Evolutionary conservation across 2,113 vertebrate genomes (phyloP).

Genomic region (Aptenodytes forsteri): DNA sequence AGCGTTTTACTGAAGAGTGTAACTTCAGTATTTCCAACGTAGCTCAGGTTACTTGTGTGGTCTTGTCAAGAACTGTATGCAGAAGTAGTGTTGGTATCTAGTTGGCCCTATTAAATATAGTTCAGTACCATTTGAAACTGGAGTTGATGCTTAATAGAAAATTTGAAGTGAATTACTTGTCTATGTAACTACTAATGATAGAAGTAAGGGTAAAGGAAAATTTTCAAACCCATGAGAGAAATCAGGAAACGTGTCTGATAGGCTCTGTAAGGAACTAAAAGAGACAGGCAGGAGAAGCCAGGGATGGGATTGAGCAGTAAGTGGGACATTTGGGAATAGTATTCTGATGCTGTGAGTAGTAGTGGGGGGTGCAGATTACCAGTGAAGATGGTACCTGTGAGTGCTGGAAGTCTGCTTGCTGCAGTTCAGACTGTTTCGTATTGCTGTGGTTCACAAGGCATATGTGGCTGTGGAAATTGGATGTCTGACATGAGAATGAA

Average conservation of each 20-base stretch:
- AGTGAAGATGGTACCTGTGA: neutral
- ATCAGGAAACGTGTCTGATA: fast-evolving
- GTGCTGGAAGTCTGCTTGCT: neutral
- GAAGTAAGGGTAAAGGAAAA: neutral
- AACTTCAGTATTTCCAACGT: neutral
- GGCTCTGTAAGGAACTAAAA: neutral
- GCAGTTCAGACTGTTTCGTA: neutral
- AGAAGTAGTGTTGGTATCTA: neutral
- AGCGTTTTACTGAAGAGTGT: neutral
- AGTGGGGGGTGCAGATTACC: too few relatives aligned
- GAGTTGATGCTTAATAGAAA: neutral
- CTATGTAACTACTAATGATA: neutral
- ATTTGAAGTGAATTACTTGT: neutral
- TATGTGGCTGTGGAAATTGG: neutral
- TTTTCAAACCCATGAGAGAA: neutral
- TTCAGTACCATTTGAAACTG: neutral
- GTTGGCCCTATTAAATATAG: neutral
- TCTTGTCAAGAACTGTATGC: neutral
- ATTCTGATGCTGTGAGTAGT: neutral
- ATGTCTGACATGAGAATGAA: neutral
- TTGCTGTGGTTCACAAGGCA: neutral
- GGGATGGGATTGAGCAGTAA: neutral
- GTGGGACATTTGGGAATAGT: neutral
- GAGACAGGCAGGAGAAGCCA: neutral
- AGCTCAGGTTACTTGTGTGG: neutral